Evolutionary conservation across 2,113 vertebrate species (phyloP), one percentile per base, ranked within the genome.

Genomic region (Scytalopus superciliaris): DNA sequence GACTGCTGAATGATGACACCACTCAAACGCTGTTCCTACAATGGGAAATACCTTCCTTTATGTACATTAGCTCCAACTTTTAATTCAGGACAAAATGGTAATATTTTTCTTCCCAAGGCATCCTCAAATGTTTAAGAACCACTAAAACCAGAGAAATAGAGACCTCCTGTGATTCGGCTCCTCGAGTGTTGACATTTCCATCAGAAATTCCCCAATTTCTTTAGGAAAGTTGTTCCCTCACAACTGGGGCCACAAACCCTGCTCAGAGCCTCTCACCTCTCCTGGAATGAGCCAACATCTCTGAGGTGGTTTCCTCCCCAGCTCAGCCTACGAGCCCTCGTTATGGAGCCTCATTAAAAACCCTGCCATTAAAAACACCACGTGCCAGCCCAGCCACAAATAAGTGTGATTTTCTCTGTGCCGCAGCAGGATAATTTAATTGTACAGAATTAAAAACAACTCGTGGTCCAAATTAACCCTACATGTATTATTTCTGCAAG

Each of bases 381-480:
- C 0, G 2, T 12, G n/a, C 28, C 30, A 79, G 84, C 60, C 62
- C 56, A 52, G 66, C 63, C 4, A 52, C 39, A 81, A 84, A 49
- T 14, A 69, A 88, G 27, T 33, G 31, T 64, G 85, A 62, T 91
- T 76, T 95, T 45, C 84, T 56, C 81, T 7, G 40, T 30, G 70
- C 53, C 70, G 79, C 91, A 80, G 77, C 4, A n/a, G 78, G 57
- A 66, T 72, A 84, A 91, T 89, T 62, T 84, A 79, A 83, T 82
- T 24, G 70, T 2, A 50, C 12, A 79, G 57, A 69, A 89, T 45
- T 55, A 85, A 63, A 78, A 73, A 12, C 59, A 85, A 39, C 78
- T 56, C 30, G 0, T 62, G 82, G 78, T 73, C 87, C 87, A 96
- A 93, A 96, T 91, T 84, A 97, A 94, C 91, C 95, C 81, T 93